phyloP scores from a whole-genome alignment of 2,888 invertebrate species.

The Halictus ligatus region DNA sequence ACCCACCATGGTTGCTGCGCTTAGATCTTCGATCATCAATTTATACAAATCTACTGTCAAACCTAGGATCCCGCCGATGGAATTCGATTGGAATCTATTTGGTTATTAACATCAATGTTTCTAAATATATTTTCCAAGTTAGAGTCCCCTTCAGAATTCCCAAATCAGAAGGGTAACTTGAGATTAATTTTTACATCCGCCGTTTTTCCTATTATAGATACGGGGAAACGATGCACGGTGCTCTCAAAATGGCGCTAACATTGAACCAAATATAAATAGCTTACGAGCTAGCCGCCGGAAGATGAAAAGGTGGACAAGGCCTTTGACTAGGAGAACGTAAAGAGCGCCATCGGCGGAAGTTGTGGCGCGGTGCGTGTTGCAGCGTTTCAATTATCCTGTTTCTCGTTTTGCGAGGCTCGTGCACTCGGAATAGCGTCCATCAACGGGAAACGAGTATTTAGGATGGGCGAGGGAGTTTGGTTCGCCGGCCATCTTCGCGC shows the following conservation, averaged over 20 bases:
- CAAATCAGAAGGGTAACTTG: too few relatives aligned
- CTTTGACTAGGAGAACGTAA: too few relatives aligned
- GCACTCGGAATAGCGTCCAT: slow-evolving; percentile 5
- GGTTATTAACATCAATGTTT: too few relatives aligned
- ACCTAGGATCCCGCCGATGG: too few relatives aligned
- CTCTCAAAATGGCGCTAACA: background rate
- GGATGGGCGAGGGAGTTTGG: slow-evolving; percentile 26
- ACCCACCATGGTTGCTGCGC: background rate
- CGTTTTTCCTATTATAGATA: background rate
- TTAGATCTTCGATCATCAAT: background rate
- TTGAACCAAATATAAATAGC: background rate
- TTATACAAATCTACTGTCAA: background rate
- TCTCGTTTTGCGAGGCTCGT: background rate
- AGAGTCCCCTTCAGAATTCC: too few relatives aligned
- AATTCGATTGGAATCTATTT: too few relatives aligned
- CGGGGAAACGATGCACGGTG: background rate
- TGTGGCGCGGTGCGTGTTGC: background rate
- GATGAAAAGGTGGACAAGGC: background rate
- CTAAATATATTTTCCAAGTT: too few relatives aligned
- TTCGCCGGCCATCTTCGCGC: background rate
- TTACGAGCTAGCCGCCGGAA: background rate
- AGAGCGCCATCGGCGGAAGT: background rate
- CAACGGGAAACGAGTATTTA: slow-evolving; percentile 21
- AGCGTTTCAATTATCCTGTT: slow-evolving; percentile 25
- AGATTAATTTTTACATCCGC: too few relatives aligned